phyloP scores from a whole-genome alignment of 2,888 invertebrate genomes.

The Oscheius sp. region DNA sequence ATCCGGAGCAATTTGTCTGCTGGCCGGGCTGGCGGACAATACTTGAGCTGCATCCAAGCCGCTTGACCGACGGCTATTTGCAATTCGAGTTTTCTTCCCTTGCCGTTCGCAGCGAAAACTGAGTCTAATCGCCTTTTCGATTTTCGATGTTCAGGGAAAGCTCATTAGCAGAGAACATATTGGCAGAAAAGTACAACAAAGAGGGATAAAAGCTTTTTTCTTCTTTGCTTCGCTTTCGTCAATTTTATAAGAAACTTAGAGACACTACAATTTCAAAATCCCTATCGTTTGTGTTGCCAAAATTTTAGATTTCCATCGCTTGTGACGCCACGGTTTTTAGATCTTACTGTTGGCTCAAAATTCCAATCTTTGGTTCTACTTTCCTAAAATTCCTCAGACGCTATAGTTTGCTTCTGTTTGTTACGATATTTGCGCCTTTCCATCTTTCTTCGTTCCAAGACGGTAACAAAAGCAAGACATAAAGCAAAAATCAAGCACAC shows the following conservation, averaged over 20 bases:
- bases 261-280: background rate
- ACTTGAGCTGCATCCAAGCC: constrained; percentile 4
- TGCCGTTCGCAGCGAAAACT: background rate
- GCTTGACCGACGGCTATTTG: constrained; percentile 19
- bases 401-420: no score
- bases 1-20: constrained; percentile 4
- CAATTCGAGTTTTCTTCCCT: constrained; percentile 16
- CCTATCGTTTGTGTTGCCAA: background rate
- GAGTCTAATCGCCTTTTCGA: background rate
- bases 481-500: no score
- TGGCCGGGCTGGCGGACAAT: background rate
- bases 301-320: no score
- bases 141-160: background rate
- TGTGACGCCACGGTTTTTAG: no score
- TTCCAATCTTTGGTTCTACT: background rate
- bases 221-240: background rate
- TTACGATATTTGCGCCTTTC: no score
- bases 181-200: background rate
- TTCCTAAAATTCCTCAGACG: background rate
- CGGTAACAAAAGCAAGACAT: no score
- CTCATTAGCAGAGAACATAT: background rate
- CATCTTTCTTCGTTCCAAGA: no score
- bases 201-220: background rate
- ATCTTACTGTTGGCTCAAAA: no score
- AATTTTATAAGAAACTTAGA: background rate